These are phyloP conservation scores for Elysia crispata DNA, from an alignment of 2,888 invertebrate species.

Conservation along the genomic window DNA sequence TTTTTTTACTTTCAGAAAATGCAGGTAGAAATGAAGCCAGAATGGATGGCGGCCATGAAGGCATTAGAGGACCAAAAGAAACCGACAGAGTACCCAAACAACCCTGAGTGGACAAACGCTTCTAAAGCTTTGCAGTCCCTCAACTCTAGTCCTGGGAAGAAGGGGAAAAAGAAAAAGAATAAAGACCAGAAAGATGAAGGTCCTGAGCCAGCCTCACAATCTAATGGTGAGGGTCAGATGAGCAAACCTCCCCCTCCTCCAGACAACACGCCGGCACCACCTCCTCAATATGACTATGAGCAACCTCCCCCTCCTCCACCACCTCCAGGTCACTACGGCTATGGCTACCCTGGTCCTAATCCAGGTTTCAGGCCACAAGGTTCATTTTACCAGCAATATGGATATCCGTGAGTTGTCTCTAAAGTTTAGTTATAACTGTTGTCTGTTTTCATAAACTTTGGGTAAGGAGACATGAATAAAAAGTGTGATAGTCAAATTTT, in stretches of 20 bases:
- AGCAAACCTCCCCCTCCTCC: constrained; percentile 23
- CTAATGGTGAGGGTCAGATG: neutral
- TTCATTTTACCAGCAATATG: constrained; percentile 48
- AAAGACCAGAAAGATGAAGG: constrained; percentile 27
- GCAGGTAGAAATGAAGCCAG: constrained; percentile 54
- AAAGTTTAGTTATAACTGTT: no score
- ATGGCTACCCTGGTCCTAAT: constrained; percentile 43
- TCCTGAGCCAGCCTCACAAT: neutral
- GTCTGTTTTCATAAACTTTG: no score
- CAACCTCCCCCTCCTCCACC: constrained; percentile 36
- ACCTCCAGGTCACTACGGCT: constrained; percentile 36
- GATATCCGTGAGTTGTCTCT: constrained; percentile 50
- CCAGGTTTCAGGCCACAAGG: constrained; percentile 33
- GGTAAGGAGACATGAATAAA: no score
- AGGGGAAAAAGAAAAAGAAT: constrained; percentile 49
- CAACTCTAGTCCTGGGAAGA: constrained; percentile 50
- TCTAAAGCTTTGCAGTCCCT: constrained; percentile 65
- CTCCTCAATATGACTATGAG: constrained; percentile 46
- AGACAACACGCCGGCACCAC: constrained; percentile 45
- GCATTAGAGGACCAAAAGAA: constrained; percentile 63
- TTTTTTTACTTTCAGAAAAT: no score
- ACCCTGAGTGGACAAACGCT: constrained; percentile 70
- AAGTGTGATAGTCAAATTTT: no score
- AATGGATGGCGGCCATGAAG: constrained; percentile 70
- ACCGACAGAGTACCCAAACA: constrained; percentile 36